A percentile compares a stretch with the other conserved stretches of the same genome.
phyloP scores from a whole-genome alignment of 2,888 invertebrate genomes.

The Mimas tiliae region DNA sequence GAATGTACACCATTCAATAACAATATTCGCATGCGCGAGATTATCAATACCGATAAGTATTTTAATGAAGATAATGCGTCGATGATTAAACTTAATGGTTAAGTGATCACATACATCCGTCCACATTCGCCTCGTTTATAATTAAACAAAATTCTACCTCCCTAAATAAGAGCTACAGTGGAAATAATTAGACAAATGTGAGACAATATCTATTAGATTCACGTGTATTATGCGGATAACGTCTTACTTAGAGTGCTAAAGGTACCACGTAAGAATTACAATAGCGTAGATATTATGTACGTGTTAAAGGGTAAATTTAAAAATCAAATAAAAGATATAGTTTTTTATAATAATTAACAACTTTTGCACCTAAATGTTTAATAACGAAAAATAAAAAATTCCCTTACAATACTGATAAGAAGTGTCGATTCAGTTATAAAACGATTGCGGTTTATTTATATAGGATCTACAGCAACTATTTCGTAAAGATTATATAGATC shows the following conservation, averaged over 20 bases:
- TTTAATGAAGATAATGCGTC: conserved; percentile 60
- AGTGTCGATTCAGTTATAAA: conserved; percentile 57
- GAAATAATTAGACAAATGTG: conserved; percentile 69
- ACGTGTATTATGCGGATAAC: conserved; percentile 68
- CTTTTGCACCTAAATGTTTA: conserved; percentile 72
- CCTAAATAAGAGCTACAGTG: conserved; percentile 69
- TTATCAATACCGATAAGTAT: conserved; percentile 56
- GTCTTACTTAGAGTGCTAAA: conserved; percentile 30
- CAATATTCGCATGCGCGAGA: conserved; percentile 66
- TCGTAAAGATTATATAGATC: conserved; percentile 76
- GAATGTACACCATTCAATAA: conserved; percentile 78
- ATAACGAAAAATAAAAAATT: conserved; percentile 66
- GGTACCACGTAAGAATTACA: conserved; percentile 38
- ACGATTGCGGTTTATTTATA: conserved; percentile 65
- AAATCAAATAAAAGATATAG: conserved; percentile 65
- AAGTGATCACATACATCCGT: conserved; percentile 73
- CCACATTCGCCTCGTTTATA: conserved; percentile 63
- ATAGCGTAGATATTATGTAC: conserved; percentile 21
- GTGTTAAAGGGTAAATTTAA: conserved; percentile 43
- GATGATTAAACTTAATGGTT: conserved; percentile 70
- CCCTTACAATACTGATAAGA: conserved; percentile 57
- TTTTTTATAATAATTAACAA: conserved; percentile 74
- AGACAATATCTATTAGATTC: conserved; percentile 60
- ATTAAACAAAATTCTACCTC: conserved; percentile 65
- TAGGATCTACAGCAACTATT: conserved; percentile 79